A percentile compares a stretch with the other conserved stretches of the same genome.
Evolutionary conservation across 2,113 vertebrate species (phyloP).

Genomic region (Anguilla japonica): DNA sequence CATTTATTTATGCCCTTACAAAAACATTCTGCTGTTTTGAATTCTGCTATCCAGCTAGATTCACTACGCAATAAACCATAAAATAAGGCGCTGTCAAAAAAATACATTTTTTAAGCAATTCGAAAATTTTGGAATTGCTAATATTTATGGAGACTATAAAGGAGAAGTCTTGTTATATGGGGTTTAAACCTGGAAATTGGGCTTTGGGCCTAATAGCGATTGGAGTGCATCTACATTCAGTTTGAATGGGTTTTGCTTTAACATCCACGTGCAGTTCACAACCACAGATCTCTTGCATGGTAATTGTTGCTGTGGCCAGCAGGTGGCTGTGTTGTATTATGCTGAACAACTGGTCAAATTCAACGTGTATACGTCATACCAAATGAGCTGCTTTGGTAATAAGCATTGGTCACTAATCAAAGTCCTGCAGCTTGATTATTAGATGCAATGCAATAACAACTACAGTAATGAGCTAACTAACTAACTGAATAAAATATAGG

Average conservation of each 20-base stretch:
- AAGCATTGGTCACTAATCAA: too few relatives aligned
- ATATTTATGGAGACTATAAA: slow-evolving; percentile 68
- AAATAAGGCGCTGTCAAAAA: too few relatives aligned
- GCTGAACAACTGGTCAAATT: background rate
- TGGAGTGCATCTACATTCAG: background rate
- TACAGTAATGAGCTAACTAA: too few relatives aligned
- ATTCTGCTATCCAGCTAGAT: too few relatives aligned
- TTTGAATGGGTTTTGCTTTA: slow-evolving; percentile 53
- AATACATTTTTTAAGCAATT: too few relatives aligned
- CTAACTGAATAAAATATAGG: too few relatives aligned
- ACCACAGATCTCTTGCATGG: background rate
- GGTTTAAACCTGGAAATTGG: background rate
- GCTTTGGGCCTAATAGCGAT: background rate
- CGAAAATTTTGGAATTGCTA: slow-evolving; percentile 55
- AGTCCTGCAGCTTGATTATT: too few relatives aligned
- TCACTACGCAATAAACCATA: too few relatives aligned
- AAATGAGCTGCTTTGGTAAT: too few relatives aligned
- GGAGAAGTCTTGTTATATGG: slow-evolving; percentile 25
- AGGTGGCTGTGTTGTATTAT: slow-evolving; percentile 3
- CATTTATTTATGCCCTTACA: too few relatives aligned
- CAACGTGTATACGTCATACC: background rate
- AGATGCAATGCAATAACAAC: too few relatives aligned
- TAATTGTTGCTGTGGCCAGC: background rate
- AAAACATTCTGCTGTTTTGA: too few relatives aligned
- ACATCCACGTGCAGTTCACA: background rate